A percentile compares a stretch with the other conserved stretches of the same genome.
These are phyloP conservation scores for Molothrus ater DNA, from an alignment of 2,797 vertebrate genomes.

Conservation along the genomic window DNA sequence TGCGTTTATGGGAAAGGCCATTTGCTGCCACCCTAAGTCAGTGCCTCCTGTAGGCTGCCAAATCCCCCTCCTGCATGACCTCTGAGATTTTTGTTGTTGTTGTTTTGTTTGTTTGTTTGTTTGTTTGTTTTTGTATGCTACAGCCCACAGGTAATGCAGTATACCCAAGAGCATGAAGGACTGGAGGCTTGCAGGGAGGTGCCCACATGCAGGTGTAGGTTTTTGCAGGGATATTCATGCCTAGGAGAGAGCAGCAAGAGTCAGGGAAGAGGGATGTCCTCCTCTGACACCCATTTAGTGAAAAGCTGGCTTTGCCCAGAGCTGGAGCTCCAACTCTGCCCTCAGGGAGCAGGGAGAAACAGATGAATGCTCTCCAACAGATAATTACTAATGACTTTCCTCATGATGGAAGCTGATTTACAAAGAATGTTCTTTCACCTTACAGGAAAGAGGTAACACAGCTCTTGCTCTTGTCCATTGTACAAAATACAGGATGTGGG, in stretches of 20 bases:
- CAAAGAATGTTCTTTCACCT: background rate
- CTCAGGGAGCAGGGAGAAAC: background rate
- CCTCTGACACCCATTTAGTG: background rate
- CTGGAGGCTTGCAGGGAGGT: background rate
- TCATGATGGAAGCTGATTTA: background rate
- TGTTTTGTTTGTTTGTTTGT: background rate
- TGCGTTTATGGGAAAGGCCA: background rate
- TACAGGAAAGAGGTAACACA: background rate
- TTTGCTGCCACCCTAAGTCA: background rate
- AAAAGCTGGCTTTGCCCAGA: background rate
- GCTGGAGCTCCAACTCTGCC: background rate
- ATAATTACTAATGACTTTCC: background rate
- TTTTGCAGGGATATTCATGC: background rate
- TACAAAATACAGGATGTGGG: background rate
- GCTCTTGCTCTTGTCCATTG: background rate
- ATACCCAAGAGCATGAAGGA: background rate
- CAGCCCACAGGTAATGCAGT: background rate
- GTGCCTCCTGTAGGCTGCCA: background rate
- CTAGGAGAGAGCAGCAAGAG: background rate
- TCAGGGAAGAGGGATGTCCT: background rate
- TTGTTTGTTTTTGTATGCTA: background rate
- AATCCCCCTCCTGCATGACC: background rate
- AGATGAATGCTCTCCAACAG: background rate
- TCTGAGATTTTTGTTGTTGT: background rate
- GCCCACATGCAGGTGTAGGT: background rate